Evolutionary conservation across 2,888 invertebrate species (phyloP).

Genomic region (Aporophyla nigra): DNA sequence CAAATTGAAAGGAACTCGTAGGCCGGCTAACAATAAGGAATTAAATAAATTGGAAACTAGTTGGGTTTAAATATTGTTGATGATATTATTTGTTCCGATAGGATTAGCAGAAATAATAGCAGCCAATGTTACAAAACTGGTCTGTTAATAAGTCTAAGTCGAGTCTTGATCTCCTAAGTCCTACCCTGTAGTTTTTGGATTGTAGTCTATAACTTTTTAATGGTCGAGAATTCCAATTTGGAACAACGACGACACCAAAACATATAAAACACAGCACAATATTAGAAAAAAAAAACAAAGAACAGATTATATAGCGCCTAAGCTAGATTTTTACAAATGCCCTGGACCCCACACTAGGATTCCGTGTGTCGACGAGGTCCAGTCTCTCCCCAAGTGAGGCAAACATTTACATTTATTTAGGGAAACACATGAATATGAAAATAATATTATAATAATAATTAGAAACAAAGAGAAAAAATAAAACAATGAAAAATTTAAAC

Average conservation of each 20-base stretch:
- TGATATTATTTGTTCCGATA: background rate
- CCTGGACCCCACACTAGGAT: too few relatives aligned
- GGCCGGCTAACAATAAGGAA: conserved; percentile 11
- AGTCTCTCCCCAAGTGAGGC: too few relatives aligned
- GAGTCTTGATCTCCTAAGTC: background rate
- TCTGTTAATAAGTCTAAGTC: background rate
- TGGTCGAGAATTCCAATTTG: background rate
- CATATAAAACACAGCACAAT: too few relatives aligned
- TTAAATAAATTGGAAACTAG: conserved; percentile 25
- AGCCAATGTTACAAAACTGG: background rate
- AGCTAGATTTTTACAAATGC: too few relatives aligned
- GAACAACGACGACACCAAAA: background rate
- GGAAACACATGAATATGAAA: too few relatives aligned
- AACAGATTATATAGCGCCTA: too few relatives aligned
- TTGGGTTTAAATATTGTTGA: background rate
- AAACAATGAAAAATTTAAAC: too few relatives aligned
- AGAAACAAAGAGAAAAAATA: too few relatives aligned
- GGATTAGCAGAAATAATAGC: background rate
- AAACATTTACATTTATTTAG: too few relatives aligned
- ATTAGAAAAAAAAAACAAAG: too few relatives aligned
- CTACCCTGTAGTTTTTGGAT: background rate
- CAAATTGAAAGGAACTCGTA: conserved; percentile 71
- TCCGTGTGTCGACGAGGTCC: too few relatives aligned
- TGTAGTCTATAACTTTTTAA: background rate
- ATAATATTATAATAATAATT: too few relatives aligned